Evolutionary conservation across 2,113 vertebrate genomes (phyloP), one percentile per base, ranked within the genome.

Genomic region (Emydura subglobosa): DNA sequence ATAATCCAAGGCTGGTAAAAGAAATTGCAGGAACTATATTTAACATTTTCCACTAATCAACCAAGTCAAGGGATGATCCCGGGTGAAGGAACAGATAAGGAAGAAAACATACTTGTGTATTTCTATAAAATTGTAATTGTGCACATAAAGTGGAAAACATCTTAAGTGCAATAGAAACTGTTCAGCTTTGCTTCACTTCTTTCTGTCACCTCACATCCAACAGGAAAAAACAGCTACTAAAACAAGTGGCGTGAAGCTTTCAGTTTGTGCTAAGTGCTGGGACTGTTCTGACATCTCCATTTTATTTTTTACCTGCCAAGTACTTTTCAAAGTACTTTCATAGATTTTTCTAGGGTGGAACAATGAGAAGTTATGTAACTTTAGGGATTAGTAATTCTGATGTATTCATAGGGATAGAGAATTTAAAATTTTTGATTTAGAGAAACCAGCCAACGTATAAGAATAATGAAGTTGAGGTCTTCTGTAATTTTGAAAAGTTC

Each of bases 1-100:
- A 19, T 50, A 14, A 21, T 22, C 78, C 83, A 82, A 39, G 86
- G 83, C 16, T 92, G 84, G 79, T 68, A 85, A 14, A 87, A 86
- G 90, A 81, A 92, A 86, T 6, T 74, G 57, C 90, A 89, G 82
- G 19, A 94, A 16, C 78, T 82, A n/a, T 91, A 4, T 81, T 95
- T 83, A 83, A 91, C 91, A 29, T 87, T 95, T 95, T 93, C 91
- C 90, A 92, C 83, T 89, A 87, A 51, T 86, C 83, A 59, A 49
- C 44, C 59, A 87, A 96, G 51, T 94, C 88, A 16, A 95, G 84
- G 79, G 61, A 93, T 79, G 88, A 54, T 79, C 86, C 59, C 76
- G 87, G 89, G 83, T 91, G 91, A 94, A 79, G 79, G 72, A 79
- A 89, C 87, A 94, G 89, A 51, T 79, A 42, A 7, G 85, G 57